Base-by-base conservation (phyloP, 2,888 invertebrate species). In the Agrilus mali region DNA sequence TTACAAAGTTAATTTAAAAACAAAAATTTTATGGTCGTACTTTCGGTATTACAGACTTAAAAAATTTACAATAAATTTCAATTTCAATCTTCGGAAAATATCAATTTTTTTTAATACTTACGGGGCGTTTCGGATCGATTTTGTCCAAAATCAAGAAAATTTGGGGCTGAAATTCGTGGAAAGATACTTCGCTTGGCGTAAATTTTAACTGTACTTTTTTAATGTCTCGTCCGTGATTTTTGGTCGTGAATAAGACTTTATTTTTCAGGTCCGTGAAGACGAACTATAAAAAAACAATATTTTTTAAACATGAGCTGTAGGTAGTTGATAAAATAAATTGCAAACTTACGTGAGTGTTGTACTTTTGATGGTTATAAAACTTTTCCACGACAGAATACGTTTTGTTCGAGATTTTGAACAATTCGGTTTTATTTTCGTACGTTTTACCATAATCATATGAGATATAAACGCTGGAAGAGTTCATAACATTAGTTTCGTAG, bases 371-470 rank as follows among this genome's bases (percentile, higher is more conserved):
- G 58, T 86, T 86, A 59, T 83, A 84, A 66, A 88, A 92, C 59
- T 86, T 86, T 56, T 87, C 84, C 54, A 93, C 69, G 38, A 79
- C 77, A 2, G 89, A 84, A 56, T 72, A 71, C 32, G 66, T 63
- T 3, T 68, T 67, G 48, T 74, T 68, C 4, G 71, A 65, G 40
- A 82, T 60, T 48, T 67, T 72, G 59, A 87, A 84, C 44, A 67
- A 66, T 40, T 80, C 75, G 0, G 84, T 84, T 64, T 82, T 83
- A 59, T 86, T 83, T 3, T 69, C 68, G 60, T 88, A 93, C 3
- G 75, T 79, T 55, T 80, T 77, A 8, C 93, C 93, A 65, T 92
- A 90, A 65, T 93, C 80, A 60, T 84, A 83, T 6, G 92, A 92
- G 58, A 92, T 82, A 62, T 82, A 92, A 17, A 92, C 78, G 17